Base-by-base conservation (phyloP, 2,888 invertebrate genomes). In the Drosophila buzzatii region DNA sequence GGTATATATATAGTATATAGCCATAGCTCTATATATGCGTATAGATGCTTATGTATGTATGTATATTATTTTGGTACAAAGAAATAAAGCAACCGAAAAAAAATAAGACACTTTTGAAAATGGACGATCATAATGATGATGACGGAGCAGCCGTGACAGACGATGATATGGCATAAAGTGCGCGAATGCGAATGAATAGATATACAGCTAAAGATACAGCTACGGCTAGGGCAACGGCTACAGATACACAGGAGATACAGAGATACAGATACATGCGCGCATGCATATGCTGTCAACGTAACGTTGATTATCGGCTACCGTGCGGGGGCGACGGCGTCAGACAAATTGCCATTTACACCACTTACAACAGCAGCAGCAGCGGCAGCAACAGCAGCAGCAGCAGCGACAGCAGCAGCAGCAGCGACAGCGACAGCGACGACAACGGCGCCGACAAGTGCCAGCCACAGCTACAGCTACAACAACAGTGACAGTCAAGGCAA, bases 321-420 rank as follows among this genome's bases (percentile, higher is more conserved):
- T 75, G 88, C 76, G 82, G 82, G 85, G 85, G 84, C 84, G 79
- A 75, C 64, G 73, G 51, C 66, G 49, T 52, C 82, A 66, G 72
- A 81, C 82, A 90, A 86, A 90, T 87, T 86, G 90, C 86, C 88
- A 90, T 90, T 85, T 90, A 85, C 90, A 85, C 85, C 91, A 86
- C 86, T 86, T 89, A 82, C 89, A 79, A 72, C 79, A 62, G 75
- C 80, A 31, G 35, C 58, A 71, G 33, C 53, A 69, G 31, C 67
- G 60, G 31, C 66, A 41, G 7, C 51, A 49, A 27, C 59, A 18
- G 41, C 3, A 2, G 39, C 7, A 10, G 20, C 61, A n/a, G 10
- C 73, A n/a, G 41, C 52, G 20, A 1, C 35, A 35, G 37, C 70
- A 66, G 51, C 63, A 47, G 60, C 69, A n/a, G n/a, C n/a, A 18